Percentiles rank a stretch among this genome's conserved stretches.
phyloP scores from a whole-genome alignment of 2,113 vertebrate species.

The Pipra filicauda region DNA sequence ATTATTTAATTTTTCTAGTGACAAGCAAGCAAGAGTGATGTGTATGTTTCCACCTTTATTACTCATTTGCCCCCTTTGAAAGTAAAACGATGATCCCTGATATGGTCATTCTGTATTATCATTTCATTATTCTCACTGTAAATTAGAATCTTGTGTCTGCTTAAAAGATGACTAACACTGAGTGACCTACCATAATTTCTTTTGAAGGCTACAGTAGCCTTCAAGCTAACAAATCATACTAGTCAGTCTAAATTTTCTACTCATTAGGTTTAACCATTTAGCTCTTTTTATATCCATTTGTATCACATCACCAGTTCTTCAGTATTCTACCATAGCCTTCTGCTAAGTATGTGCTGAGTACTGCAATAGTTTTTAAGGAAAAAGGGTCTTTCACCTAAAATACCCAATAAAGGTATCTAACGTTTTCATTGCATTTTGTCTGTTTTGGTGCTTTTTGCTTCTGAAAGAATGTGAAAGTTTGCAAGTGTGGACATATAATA shows the following conservation, averaged over 20 bases:
- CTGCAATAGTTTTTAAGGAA: neutral
- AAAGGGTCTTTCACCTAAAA: neutral
- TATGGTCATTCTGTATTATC: conserved; percentile 28
- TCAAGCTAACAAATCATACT: conserved; percentile 54
- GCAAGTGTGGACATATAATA: neutral
- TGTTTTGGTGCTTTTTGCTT: neutral
- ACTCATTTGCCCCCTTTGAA: conserved; percentile 53
- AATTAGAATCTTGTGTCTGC: conserved; percentile 16
- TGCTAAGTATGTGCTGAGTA: neutral
- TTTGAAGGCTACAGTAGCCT: neutral
- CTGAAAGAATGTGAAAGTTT: neutral
- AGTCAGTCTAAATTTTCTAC: conserved; percentile 26
- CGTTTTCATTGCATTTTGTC: neutral
- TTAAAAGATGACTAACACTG: conserved; percentile 57
- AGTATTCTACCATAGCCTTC: neutral
- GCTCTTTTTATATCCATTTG: neutral
- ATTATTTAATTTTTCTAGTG: conserved; percentile 49
- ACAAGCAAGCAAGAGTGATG: conserved; percentile 62
- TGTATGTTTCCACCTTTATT: conserved; percentile 61
- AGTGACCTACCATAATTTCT: conserved; percentile 35
- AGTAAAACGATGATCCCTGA: conserved; percentile 31
- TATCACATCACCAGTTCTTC: neutral
- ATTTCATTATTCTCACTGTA: conserved; percentile 36
- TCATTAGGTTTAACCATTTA: conserved; percentile 11
- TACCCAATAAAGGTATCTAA: neutral